phyloP scores from a whole-genome alignment of 2,113 vertebrate genomes.

The Oncorhynchus mykiss region DNA sequence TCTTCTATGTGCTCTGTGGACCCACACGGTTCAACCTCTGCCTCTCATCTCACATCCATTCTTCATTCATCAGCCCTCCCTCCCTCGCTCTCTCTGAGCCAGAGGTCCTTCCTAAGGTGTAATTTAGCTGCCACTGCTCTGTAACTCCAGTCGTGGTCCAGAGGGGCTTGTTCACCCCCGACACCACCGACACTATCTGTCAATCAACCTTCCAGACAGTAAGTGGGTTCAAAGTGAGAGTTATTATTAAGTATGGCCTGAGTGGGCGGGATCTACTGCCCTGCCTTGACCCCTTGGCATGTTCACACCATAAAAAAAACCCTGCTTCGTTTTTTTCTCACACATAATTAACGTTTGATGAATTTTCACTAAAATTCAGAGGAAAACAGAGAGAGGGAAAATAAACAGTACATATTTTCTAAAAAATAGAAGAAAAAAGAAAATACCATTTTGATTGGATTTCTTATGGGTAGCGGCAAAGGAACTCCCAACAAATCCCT shows the following conservation, averaged over 20 bases:
- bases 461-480: too few relatives aligned
- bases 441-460: too few relatives aligned
- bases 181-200: slow-evolving; percentile 71
- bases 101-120: slow-evolving; percentile 73
- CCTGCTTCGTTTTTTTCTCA: too few relatives aligned
- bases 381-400: too few relatives aligned
- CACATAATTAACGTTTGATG: too few relatives aligned
- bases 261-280: slow-evolving; percentile 63
- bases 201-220: slow-evolving; percentile 70
- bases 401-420: too few relatives aligned
- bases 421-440: too few relatives aligned
- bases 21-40: slow-evolving; percentile 36
- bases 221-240: slow-evolving; percentile 69
- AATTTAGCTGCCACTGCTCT: slow-evolving; percentile 73
- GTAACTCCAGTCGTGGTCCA: slow-evolving; percentile 72
- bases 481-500: too few relatives aligned
- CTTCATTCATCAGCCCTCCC: slow-evolving; percentile 74
- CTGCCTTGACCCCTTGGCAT: slow-evolving; percentile 51
- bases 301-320: too few relatives aligned
- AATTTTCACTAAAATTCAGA: too few relatives aligned
- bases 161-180: slow-evolving; percentile 53
- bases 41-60: slow-evolving; percentile 70
- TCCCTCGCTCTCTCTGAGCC: slow-evolving; percentile 59
- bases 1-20: slow-evolving; percentile 21
- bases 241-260: slow-evolving; percentile 71